phyloP scores from a whole-genome alignment of 2,797 vertebrate genomes.

The Chiroxiphia lanceolata region DNA sequence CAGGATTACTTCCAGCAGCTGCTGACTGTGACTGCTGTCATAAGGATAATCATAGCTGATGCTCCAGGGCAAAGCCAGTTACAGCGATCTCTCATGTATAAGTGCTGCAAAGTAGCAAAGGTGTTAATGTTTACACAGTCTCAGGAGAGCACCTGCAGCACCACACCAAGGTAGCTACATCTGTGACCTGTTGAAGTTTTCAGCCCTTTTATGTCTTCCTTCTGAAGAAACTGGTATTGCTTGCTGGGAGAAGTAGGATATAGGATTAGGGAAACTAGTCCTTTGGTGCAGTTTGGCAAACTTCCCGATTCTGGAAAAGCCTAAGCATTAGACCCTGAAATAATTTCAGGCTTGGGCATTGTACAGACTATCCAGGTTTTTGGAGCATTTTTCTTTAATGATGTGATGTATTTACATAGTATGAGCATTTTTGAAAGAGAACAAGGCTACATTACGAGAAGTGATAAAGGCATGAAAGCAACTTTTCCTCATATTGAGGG shows the following conservation, averaged over 20 bases:
- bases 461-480: neutral
- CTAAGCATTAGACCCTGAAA: neutral
- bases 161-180: neutral
- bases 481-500: neutral
- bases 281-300: neutral
- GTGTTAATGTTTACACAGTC: neutral
- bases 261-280: neutral
- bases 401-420: neutral
- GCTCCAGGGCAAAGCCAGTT: neutral
- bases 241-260: neutral
- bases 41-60: neutral
- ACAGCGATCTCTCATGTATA: neutral
- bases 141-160: neutral
- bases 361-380: neutral
- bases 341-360: neutral
- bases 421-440: neutral
- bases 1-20: neutral
- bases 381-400: neutral
- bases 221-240: neutral
- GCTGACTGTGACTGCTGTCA: neutral
- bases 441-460: neutral
- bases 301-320: neutral
- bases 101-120: neutral
- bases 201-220: neutral
- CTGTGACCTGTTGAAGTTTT: neutral